A percentile compares a stretch with the other conserved stretches of the same genome.
Evolutionary conservation across 2,797 vertebrate genomes (phyloP).

Genomic region (Petrocephalus schoutedeni): DNA sequence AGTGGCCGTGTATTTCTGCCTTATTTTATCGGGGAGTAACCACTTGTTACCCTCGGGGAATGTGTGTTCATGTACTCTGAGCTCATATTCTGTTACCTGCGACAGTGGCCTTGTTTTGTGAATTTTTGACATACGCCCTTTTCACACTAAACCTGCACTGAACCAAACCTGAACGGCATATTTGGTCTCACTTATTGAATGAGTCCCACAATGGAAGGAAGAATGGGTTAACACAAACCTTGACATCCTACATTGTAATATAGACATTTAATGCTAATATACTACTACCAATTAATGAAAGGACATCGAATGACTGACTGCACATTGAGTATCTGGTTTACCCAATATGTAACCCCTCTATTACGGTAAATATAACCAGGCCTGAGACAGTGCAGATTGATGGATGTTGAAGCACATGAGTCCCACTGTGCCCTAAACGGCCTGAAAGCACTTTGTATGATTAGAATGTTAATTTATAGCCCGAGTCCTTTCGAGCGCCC

Average conservation of each 20-base stretch:
- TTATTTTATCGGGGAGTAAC: background rate
- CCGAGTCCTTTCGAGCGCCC: background rate
- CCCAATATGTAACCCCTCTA: background rate
- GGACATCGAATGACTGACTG: background rate
- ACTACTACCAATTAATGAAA: background rate
- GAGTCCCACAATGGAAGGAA: background rate
- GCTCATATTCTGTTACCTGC: background rate
- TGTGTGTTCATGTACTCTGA: background rate
- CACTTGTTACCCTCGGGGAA: background rate
- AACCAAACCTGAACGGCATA: background rate
- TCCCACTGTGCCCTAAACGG: background rate
- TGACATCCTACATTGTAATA: background rate
- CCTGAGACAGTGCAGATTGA: background rate
- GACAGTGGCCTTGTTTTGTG: background rate
- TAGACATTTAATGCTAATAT: background rate
- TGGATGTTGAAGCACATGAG: background rate
- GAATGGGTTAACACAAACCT: background rate
- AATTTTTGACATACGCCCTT: background rate
- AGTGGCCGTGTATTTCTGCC: background rate
- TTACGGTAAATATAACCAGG: background rate
- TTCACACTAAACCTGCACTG: background rate
- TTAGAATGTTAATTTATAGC: constrained; percentile 19
- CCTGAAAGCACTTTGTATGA: constrained; percentile 8
- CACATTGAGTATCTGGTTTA: background rate
- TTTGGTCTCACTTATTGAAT: background rate